Base-by-base conservation (phyloP, 2,797 vertebrate genomes). In the Neosilurus hyrtlii region DNA sequence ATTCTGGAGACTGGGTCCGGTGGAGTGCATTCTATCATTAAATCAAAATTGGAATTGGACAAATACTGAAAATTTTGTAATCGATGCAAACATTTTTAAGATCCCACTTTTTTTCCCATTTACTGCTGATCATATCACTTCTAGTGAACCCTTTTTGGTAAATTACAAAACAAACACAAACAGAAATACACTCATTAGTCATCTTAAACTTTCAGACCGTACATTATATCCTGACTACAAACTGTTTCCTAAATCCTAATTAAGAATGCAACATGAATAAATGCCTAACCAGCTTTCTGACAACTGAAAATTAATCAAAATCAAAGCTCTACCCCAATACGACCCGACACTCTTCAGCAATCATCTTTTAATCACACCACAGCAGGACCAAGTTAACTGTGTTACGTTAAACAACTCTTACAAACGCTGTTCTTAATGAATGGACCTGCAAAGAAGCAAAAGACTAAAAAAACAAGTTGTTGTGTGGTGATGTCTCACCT, bases 401-500 rank as follows among this genome's bases (percentile, higher is more conserved):
- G 9, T 43, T 11, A 22, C 35, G 37, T 43, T 37, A 10, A 68
- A 72, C 49, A 26, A 7, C 68, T 16, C 30, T 20, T 20, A 68
- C 30, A 43, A 22, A 22, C 49, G 26, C 14, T 18, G 51, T 26
- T 35, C 26, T 35, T 57, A 35, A 57, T 20, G 26, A 9, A 74
- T 20, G 24, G 26, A 56, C 24, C 24, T n/a, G 20, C 6, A 43
- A 43, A 43, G 7, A 12, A 14, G 22, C 22, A 51, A 18, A 16
- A 7, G 15, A 7, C 24, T 26, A 26, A 52, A 54, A 72, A 18
- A n/a, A n/a, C 37, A 65, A 9, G n/a, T 6, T 52, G 70, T 72
- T 20, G 15, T 20, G 51, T 5, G 3, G 10, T 18, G 1, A 43
- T n/a, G 7, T n/a, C 18, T 1, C 93, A 98, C 97, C 97, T 94